Evolutionary conservation across 2,888 invertebrate species (phyloP).

Genomic region (Tetranychus truncatus): DNA sequence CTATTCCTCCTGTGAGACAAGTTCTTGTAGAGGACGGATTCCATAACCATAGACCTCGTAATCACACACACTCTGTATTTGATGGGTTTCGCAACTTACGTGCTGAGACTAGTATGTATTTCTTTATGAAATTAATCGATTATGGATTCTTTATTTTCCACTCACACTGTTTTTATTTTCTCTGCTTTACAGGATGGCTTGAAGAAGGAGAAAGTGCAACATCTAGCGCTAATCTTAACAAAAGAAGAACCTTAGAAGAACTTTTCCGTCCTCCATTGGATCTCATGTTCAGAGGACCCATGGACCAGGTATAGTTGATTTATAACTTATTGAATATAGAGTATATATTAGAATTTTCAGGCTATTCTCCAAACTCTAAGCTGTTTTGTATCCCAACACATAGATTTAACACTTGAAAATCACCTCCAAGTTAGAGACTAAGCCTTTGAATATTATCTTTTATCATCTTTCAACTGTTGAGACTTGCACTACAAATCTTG

Average conservation of each 20-base stretch:
- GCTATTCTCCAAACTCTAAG: too few relatives aligned
- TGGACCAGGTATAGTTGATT: conserved; percentile 35
- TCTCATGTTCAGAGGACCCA: conserved; percentile 44
- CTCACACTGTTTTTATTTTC: too few relatives aligned
- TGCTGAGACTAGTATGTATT: conserved; percentile 35
- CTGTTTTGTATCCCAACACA: too few relatives aligned
- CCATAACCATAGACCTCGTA: conserved; percentile 27
- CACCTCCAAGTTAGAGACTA: too few relatives aligned
- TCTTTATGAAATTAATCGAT: neutral
- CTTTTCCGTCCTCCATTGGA: conserved; percentile 50
- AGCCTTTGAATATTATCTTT: too few relatives aligned
- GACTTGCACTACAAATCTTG: too few relatives aligned
- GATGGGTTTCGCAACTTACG: conserved; percentile 39
- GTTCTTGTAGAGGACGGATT: conserved; percentile 34
- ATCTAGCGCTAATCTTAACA: neutral
- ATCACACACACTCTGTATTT: conserved; percentile 33
- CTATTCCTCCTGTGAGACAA: conserved; percentile 37
- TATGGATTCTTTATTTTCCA: too few relatives aligned
- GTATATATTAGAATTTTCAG: too few relatives aligned
- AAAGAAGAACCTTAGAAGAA: conserved; percentile 42
- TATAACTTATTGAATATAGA: neutral
- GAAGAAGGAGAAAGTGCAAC: conserved; percentile 7
- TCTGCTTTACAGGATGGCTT: conserved; percentile 27
- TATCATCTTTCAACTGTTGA: too few relatives aligned
- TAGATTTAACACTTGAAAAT: too few relatives aligned